Base-by-base conservation (phyloP, 2,797 vertebrate species). In the Gymnoscopelus microlampas region DNA sequence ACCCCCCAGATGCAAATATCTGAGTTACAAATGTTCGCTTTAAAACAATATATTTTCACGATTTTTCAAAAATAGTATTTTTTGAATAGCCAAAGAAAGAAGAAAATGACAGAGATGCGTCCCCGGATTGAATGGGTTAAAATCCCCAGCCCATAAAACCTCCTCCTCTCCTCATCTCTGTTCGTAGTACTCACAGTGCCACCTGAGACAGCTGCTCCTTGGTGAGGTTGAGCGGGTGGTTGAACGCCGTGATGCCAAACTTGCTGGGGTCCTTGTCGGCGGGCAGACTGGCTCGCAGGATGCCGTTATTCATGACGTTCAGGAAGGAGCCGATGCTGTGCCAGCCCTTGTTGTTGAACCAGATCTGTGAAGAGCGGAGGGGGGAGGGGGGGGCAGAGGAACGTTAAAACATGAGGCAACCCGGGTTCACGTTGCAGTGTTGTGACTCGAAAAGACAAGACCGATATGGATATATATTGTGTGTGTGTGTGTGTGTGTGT, bases 271-370 rank as follows among this genome's bases (percentile, higher is more conserved):
- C 94, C 72, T 94, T 87, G 65, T 88, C 93, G 1, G 93, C 84
- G 53, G 94, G 93, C 60, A 99, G 88, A 69, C 80, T 97, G 35
- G 97, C 93, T 1, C 96, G 93, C 77, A 99, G 94, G 73, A 99
- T 95, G 39, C 93, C 98, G 1, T 99, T 99, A 91, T 99, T 99
- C 91, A 99, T 96, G 73, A 99, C 96, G 0, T 98, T 99, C 67
- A 99, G 89, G 82, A 99, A 99, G 5, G 96, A 92, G 3, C 95
- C 93, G 0, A 99, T 94, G 64, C 97, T 97, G 81, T 99, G 98
- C 97, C 98, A 99, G 68, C 98, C 98, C 74, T 99, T 99, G 92
- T 99, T 99, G 89, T 99, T 99, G 85, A 99, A 99, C 98, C 98
- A 99, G 68, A 99, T 96, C 98, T 99, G 85, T 9, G 90, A 5